Evolutionary conservation across 2,888 invertebrate species (phyloP), one percentile per base, ranked within the genome.

Genomic region (Pogonocherus hispidulus): DNA sequence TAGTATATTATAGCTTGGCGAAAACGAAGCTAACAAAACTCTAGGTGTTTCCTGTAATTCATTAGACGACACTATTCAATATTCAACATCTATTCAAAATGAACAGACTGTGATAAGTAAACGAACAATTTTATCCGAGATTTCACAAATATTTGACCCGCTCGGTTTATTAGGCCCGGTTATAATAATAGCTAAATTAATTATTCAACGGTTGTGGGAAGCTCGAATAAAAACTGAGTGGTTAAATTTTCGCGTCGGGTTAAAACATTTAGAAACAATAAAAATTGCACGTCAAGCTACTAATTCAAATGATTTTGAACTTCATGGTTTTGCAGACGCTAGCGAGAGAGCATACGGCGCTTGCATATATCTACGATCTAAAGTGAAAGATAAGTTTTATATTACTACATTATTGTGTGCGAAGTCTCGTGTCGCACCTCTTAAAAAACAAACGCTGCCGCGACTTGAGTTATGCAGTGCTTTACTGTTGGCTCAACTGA

Each of bases 141-240:
- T 19, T 3, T 16, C 64, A 14, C 20, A 55, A 63, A 23, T 69
- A 47, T 70, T 70, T 23, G 70, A 67, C 63, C 68, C 68, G 6
- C 46, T 68, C 4, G 68, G 68, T 18, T 18, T 64, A 3, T 11
- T 68, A 47, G 52, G 49, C 18, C 68, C 59, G 1, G 16, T 51
- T 11, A 57, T 52, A 6, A 23, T 59, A 1, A 52, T n/a, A 23
- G 59, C 60, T 19, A 67, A 67, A 46, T 14, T 69, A 16, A 46
- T 67, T 14, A 18, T 69, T n/a, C 69, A 69, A 63, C 14, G 55
- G 35, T 35, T 69, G 16, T 69, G 69, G 69, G 14, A 23, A 44
- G 18, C 14, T 9, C 27, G 67, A 14, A 27, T 27, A 27, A 3
- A 5, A 8, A 27, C 3, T 5, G 27, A 27, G 4, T 27, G 27